Conservation (phyloP, 2,888 invertebrate species). For the Altica lythri region DNA sequence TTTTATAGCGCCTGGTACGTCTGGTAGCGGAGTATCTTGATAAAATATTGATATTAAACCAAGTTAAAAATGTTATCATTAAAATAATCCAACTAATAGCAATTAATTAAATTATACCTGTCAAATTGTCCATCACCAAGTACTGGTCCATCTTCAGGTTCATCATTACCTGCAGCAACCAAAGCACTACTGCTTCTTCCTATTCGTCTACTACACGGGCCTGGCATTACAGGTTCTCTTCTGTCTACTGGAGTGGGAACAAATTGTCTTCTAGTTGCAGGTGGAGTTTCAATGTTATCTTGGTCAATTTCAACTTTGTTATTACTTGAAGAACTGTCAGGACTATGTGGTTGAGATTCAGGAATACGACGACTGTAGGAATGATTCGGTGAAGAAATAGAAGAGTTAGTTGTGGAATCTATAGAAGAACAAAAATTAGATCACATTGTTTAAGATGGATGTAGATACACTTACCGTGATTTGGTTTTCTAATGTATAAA, state of each 20-base stretch:
- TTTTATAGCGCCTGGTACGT: slow-evolving; percentile 79
- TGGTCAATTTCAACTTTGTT: slow-evolving; percentile 79
- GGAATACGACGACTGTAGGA: neutral
- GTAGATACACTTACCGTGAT: slow-evolving; percentile 4
- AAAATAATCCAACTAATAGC: neutral
- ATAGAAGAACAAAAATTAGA: neutral
- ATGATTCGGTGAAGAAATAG: neutral
- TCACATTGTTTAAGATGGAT: neutral
- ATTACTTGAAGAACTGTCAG: slow-evolving; percentile 10
- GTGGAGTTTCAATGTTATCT: slow-evolving; percentile 89
- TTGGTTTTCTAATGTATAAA: slow-evolving; percentile 63
- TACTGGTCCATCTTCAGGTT: slow-evolving; percentile 59
- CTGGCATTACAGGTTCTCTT: slow-evolving; percentile 55
- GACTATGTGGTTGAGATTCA: slow-evolving; percentile 6
- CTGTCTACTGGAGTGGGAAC: slow-evolving; percentile 67
- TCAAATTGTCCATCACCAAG: slow-evolving; percentile 82
- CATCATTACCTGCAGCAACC: slow-evolving; percentile 46
- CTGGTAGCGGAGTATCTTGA: slow-evolving; percentile 70
- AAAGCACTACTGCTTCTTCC: slow-evolving; percentile 43
- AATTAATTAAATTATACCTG: slow-evolving; percentile 60
- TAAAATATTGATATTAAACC: no score
- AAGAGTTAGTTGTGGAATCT: no score
- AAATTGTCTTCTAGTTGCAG: slow-evolving; percentile 74
- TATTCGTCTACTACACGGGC: slow-evolving; percentile 63
- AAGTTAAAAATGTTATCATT: neutral